phyloP scores from a whole-genome alignment of 1,140 invertebrate genomes.

The Zaprionus lachaisei region DNA sequence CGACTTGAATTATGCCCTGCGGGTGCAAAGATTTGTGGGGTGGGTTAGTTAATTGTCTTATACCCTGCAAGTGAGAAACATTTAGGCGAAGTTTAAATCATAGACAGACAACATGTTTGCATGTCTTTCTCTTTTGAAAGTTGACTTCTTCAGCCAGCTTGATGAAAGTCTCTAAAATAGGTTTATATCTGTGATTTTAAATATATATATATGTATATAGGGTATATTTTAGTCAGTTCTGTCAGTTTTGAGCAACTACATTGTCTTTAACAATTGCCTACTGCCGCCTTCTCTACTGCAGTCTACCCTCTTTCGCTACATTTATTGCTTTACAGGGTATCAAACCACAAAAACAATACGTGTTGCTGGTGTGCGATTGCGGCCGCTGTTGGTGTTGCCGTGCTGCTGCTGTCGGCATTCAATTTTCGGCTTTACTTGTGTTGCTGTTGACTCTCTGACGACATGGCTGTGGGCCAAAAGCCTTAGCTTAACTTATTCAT shows the following conservation, averaged over 20 bases:
- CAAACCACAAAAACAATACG: conserved; percentile 19
- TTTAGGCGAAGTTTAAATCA: too few relatives aligned
- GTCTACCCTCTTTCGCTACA: background rate
- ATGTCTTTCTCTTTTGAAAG: too few relatives aligned
- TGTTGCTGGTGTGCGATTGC: conserved; percentile 17
- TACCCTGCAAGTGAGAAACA: too few relatives aligned
- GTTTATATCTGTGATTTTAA: too few relatives aligned
- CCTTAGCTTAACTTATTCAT: conserved; percentile 32
- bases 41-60: too few relatives aligned
- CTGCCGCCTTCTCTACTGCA: fast-evolving
- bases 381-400: conserved; percentile 4
- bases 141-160: too few relatives aligned
- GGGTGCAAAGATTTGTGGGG: too few relatives aligned
- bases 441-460: conserved; percentile 39
- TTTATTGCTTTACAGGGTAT: conserved; percentile 19
- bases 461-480: conserved; percentile 40
- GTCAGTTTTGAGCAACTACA: background rate
- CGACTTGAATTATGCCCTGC: too few relatives aligned
- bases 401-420: conserved; percentile 17
- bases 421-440: conserved; percentile 38
- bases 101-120: too few relatives aligned
- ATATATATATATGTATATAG: background rate
- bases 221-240: background rate
- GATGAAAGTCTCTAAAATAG: too few relatives aligned
- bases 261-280: background rate